phyloP scores from a whole-genome alignment of 2,797 vertebrate genomes.

The Mormyrus hasselquistii region DNA sequence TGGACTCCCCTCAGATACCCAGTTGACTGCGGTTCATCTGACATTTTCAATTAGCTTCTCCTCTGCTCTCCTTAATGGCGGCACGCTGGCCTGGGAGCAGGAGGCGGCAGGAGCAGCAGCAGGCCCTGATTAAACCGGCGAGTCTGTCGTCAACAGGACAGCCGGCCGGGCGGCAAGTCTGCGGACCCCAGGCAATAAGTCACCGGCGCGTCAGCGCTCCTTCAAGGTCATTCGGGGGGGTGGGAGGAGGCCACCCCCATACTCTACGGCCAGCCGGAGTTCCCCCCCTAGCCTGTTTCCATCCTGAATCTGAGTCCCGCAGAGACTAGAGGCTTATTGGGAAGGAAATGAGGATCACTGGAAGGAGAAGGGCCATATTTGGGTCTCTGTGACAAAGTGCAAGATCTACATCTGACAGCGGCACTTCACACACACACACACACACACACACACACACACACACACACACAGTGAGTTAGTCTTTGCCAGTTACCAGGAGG shows the following conservation, averaged over 20 bases:
- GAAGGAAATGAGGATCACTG: constrained; percentile 35
- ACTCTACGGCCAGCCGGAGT: background rate
- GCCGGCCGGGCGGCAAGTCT: background rate
- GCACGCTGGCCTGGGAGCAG: constrained; percentile 26
- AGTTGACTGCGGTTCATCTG: background rate
- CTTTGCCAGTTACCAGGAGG: background rate
- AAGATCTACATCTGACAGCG: background rate
- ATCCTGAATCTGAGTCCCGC: constrained; percentile 28
- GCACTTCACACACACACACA: background rate
- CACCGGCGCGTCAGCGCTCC: background rate
- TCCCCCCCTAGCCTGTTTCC: background rate
- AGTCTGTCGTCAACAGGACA: background rate
- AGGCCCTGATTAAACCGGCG: background rate
- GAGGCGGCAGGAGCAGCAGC: constrained; percentile 17
- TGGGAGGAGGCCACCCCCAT: background rate
- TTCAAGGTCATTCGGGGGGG: constrained; percentile 49
- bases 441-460: too few relatives aligned
- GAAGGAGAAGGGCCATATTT: background rate
- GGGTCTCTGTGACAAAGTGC: background rate
- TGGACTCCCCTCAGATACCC: background rate
- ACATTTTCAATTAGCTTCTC: constrained; percentile 5
- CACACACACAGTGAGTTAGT: background rate
- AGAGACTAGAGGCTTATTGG: constrained; percentile 23
- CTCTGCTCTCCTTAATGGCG: background rate
- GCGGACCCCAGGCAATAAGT: background rate